Evolutionary conservation across 2,797 vertebrate genomes (phyloP), one percentile per base, ranked within the genome.

Genomic region (Sandelia bainsii): DNA sequence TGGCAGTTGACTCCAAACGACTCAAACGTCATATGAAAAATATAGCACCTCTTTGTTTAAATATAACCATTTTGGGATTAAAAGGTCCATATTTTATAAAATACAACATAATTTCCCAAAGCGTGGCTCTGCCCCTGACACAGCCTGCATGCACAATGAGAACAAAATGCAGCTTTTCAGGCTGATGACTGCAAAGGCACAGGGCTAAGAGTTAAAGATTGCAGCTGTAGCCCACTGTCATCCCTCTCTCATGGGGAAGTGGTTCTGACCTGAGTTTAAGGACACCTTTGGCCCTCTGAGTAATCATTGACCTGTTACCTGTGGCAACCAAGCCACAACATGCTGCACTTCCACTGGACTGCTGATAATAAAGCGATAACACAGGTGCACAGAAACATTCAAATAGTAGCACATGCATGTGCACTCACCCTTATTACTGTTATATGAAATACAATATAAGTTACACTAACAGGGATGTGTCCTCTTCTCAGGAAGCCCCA

Each of bases 261-360:
- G 68, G 40, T 19, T 76, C 62, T 90, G 91, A 94, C 92, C 91
- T 68, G 75, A 69, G 72, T 60, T 39, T 83, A 74, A 94, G 93
- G 93, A 93, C 91, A 90, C 84, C 68, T 76, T 75, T 23, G 45
- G 80, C 77, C 83, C 62, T 79, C 74, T 82, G 60, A 82, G 84
- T 94, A 95, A 94, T 94, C 87, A 93, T 93, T 95, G 79, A 93
- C 92, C 77, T 74, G 88, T 89, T 87, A 88, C 92, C 89, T 84
- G 87, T 79, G 82, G 92, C 87, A 91, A 90, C 87, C 32, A 45
- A 67, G 65, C 77, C 65, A 68, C 82, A 87, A 83, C 81, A 89
- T 71, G 82, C 87, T 75, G 84, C 81, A 84, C 83, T 45, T 34
- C 58, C 73, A 37, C 66, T 8, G 69, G 39, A 40, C 59, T 59